These are phyloP conservation scores for Ianthella basta DNA, from an alignment of 37 sponge, comb jelly and placozoan species.

Conservation along the genomic window DNA sequence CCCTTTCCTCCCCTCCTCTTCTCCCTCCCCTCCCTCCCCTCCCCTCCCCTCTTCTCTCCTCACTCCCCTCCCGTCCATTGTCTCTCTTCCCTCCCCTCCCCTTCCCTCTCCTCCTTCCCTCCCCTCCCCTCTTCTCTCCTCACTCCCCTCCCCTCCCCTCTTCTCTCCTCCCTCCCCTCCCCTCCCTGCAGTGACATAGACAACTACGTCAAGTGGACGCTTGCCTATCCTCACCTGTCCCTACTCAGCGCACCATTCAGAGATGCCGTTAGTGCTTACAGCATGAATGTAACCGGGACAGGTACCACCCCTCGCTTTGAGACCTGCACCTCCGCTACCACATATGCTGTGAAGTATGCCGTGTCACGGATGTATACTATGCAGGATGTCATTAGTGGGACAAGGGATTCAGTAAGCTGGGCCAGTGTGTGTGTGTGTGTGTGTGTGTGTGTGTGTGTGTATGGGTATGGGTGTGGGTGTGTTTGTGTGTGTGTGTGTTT, in stretches of 20 bases:
- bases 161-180: no score
- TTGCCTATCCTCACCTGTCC: not conserved
- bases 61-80: no score
- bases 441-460: no score
- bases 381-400: not conserved
- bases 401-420: not conserved
- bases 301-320: not conserved
- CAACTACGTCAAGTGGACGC: slow-evolving; percentile 11
- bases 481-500: no score
- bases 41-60: not conserved
- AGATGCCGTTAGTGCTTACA: not conserved
- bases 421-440: no score
- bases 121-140: not conserved
- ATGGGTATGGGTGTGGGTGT: no score
- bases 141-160: not conserved
- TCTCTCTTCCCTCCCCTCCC: no score
- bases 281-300: not conserved
- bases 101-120: no score
- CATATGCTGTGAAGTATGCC: not conserved
- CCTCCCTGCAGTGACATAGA: not conserved
- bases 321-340: not conserved
- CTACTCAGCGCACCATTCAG: not conserved
- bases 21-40: not conserved
- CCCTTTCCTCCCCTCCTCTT: not conserved
- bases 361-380: not conserved